These are phyloP conservation scores for Pseudopodoces humilis DNA, from an alignment of 2,113 vertebrate species.

Conservation along the genomic window DNA sequence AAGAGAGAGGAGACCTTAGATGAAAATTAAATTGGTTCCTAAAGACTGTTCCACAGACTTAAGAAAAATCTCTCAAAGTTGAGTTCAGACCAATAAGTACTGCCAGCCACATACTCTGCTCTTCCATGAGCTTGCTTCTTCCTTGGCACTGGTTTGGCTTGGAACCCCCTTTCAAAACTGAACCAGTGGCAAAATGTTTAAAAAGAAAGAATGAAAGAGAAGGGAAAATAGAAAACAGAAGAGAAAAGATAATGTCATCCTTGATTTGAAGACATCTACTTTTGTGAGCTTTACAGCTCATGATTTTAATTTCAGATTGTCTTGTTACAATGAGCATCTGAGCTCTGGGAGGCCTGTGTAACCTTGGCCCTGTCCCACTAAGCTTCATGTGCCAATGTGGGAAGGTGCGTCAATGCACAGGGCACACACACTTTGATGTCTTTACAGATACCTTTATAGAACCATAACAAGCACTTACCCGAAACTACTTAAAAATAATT, in stretches of 20 bases:
- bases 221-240: neutral
- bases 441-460: neutral
- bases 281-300: neutral
- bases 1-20: neutral
- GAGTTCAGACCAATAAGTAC: neutral
- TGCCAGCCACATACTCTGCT: neutral
- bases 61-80: neutral
- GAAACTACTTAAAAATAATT: constrained; percentile 5
- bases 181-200: neutral
- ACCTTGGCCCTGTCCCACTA: neutral
- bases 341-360: neutral
- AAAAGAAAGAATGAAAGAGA: neutral
- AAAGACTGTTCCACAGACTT: neutral
- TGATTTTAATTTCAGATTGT: neutral
- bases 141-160: neutral
- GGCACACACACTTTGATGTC: neutral
- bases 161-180: neutral
- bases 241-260: neutral
- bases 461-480: neutral
- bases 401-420: neutral
- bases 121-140: neutral
- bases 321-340: neutral
- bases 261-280: neutral
- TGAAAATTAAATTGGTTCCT: neutral
- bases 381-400: neutral